Base-by-base conservation (phyloP, 2,113 vertebrate genomes). In the Neogale vison region DNA sequence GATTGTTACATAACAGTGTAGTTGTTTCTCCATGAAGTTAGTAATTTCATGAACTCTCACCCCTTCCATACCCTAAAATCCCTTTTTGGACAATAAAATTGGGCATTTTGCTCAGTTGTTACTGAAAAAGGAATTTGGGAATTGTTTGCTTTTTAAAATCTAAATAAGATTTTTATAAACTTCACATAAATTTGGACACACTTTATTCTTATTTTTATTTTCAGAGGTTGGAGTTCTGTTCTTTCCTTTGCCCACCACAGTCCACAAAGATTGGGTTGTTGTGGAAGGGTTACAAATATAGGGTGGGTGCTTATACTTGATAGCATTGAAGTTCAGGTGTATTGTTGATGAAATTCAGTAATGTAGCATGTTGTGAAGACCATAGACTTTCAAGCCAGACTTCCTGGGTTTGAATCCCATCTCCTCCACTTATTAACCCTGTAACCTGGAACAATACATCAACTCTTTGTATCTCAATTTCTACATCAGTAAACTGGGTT, bases 81-180 rank as follows among this genome's bases (percentile, higher is more conserved):
- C 71, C 61, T 74, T 21, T 95, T 34, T 39, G 71, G 59, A 65
- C 36, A 67, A 83, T 59, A 72, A 90, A 91, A 97, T 52, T 85
- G 63, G 39, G 9, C 42, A 65, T 88, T 96, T 85, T 93, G 93
- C 76, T 95, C 72, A 93, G 71, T 57, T 81, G 13, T 69, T 89
- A 92, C 57, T 69, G 23, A 93, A 88, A 90, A 88, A 23, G 3
- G 14, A 77, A 71, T 90, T 93, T 72, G 34, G 11, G 83, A 6
- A 80, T 9, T 74, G 14, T 55, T 72, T 88, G 39, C 29, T 42
- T 86, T 71, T 94, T 82, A 39, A 90, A 90, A 69, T 12, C 9
- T 82, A 52, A 47, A 50, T 83, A 90, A 45, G n/a, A 34, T 93
- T 96, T 94, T 93, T 96, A 63, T 90, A 11, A 31, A 31, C 6